These are phyloP conservation scores for Pyrgilauda ruficollis DNA, from an alignment of 2,113 vertebrate species.

Conservation along the genomic window DNA sequence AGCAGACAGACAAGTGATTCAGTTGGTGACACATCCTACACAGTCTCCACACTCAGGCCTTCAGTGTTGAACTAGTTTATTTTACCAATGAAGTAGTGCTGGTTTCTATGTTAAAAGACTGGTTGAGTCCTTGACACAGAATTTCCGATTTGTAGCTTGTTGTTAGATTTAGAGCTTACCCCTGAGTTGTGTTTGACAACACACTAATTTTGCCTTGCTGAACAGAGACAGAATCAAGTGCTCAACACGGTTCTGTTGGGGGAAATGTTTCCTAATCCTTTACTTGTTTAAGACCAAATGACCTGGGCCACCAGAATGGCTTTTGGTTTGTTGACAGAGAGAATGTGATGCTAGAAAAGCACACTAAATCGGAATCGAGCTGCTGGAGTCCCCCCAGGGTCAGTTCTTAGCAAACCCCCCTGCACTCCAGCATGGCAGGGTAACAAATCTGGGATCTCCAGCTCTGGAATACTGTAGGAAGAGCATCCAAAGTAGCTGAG, in stretches of 20 bases:
- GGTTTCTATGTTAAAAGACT: not conserved
- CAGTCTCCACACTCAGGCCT: fast-evolving
- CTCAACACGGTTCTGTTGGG: fast-evolving
- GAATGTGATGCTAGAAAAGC: not conserved
- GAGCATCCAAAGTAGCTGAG: not conserved
- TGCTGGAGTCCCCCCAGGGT: not conserved
- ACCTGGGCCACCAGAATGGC: not conserved
- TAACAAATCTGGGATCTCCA: not conserved
- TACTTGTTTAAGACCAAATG: not conserved
- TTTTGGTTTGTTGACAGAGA: not conserved
- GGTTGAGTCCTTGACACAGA: no score
- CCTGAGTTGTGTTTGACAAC: not conserved
- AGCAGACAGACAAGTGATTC: not conserved
- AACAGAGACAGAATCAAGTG: not conserved
- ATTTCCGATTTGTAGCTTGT: not conserved
- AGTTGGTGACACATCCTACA: not conserved
- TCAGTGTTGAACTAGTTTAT: not conserved
- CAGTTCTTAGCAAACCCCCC: not conserved
- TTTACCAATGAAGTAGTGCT: not conserved
- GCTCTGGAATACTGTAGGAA: not conserved
- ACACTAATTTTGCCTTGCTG: fast-evolving
- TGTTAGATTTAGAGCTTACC: not conserved
- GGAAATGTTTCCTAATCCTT: not conserved
- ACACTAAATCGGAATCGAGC: not conserved
- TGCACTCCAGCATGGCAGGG: not conserved